Conservation (phyloP, 2,797 vertebrate genomes). For the Forpus xanthops region DNA sequence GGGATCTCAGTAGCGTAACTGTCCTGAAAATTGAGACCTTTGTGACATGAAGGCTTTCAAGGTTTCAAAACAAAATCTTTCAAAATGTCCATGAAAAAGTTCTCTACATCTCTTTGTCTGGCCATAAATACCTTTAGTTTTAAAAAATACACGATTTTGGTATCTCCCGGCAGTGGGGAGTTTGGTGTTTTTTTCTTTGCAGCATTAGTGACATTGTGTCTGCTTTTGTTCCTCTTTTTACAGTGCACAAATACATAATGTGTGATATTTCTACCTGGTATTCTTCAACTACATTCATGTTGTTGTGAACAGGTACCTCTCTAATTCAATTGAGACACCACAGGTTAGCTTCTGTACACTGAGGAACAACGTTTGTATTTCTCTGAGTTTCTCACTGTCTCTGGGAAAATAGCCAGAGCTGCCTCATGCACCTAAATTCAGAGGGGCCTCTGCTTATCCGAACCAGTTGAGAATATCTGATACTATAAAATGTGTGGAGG, state of each 20-base stretch:
- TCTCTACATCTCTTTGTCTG: neutral
- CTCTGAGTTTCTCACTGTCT: neutral
- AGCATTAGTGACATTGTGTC: neutral
- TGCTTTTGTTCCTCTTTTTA: neutral
- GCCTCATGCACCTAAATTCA: slow-evolving; percentile 20
- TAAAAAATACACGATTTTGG: neutral
- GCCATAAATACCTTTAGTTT: neutral
- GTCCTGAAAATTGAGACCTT: neutral
- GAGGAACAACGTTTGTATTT: neutral
- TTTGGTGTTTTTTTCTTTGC: neutral
- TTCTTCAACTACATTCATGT: neutral
- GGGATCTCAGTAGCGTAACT: neutral
- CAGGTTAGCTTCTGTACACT: neutral
- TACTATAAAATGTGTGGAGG: slow-evolving; percentile 4
- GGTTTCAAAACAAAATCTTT: neutral
- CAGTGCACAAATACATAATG: neutral
- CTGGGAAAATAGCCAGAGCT: slow-evolving; percentile 30
- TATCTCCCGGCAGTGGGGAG: neutral
- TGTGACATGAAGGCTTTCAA: neutral
- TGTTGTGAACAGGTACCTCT: neutral
- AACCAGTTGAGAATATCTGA: slow-evolving; percentile 5
- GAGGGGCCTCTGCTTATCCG: neutral
- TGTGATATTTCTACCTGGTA: neutral
- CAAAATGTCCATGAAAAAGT: neutral
- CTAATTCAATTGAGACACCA: neutral